These are phyloP conservation scores for Pteropus alecto DNA, from an alignment of 2,113 vertebrate genomes.

Conservation along the genomic window DNA sequence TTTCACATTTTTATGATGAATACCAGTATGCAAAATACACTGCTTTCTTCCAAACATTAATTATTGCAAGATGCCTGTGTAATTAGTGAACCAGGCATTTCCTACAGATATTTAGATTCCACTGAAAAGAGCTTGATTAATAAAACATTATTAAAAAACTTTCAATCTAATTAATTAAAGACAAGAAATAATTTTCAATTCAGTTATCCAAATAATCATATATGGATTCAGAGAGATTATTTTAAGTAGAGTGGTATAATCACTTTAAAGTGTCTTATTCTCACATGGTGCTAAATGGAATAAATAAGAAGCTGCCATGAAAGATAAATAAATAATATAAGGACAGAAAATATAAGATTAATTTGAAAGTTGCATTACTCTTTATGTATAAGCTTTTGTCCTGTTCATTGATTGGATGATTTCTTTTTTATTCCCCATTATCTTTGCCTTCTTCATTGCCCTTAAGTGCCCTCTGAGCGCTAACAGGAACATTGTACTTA, in stretches of 20 bases:
- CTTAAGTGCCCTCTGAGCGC: neutral
- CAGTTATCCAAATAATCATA: neutral
- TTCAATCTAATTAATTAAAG: slow-evolving; percentile 41
- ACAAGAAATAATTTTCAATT: slow-evolving; percentile 7
- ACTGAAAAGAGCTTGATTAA: slow-evolving; percentile 22
- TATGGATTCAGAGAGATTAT: neutral
- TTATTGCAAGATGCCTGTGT: neutral
- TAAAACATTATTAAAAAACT: neutral
- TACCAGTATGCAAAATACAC: slow-evolving; percentile 26
- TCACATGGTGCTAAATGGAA: neutral
- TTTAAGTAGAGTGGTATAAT: neutral
- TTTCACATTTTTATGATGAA: slow-evolving; percentile 15
- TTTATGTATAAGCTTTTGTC: neutral
- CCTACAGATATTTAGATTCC: slow-evolving; percentile 10
- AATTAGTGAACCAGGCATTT: slow-evolving; percentile 29
- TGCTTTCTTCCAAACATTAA: slow-evolving; percentile 33
- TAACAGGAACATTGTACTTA: neutral
- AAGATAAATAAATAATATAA: neutral
- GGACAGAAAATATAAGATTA: neutral
- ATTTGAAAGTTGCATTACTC: neutral
- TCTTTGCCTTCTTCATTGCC: neutral
- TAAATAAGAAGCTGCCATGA: slow-evolving; percentile 1
- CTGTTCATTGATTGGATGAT: neutral
- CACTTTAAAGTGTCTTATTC: slow-evolving; percentile 18
- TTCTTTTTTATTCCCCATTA: neutral